Evolutionary conservation across 2,888 invertebrate species (phyloP).

Genomic region (Noctua janthina): DNA sequence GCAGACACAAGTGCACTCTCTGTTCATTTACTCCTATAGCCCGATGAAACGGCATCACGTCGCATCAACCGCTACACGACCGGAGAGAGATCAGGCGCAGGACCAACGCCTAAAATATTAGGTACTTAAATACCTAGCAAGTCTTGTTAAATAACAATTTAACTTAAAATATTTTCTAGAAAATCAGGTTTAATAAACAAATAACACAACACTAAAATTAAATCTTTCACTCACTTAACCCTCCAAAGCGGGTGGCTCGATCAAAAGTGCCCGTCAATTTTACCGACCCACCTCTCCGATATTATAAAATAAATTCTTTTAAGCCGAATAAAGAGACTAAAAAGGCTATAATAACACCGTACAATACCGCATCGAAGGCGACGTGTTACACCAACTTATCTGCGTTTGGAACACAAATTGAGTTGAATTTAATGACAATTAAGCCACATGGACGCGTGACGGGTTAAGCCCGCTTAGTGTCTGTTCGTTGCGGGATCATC

Average conservation of each 20-base stretch:
- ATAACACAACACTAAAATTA: constrained; percentile 23
- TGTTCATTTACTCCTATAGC: neutral
- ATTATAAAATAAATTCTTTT: constrained; percentile 53
- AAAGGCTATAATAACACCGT: constrained; percentile 51
- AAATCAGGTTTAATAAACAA: neutral
- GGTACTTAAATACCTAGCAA: neutral
- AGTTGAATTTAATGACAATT: constrained; percentile 82
- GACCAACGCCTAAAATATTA: neutral
- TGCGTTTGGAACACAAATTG: constrained; percentile 75
- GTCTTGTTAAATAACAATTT: no score
- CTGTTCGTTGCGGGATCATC: constrained; percentile 76
- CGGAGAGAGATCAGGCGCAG: no score
- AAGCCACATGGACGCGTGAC: constrained; percentile 74
- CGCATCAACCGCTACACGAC: neutral
- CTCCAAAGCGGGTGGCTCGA: constrained; percentile 49
- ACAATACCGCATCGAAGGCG: constrained; percentile 68
- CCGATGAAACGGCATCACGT: neutral
- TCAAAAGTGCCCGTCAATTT: constrained; percentile 47
- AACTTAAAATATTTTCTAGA: neutral
- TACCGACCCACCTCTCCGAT: constrained; percentile 41
- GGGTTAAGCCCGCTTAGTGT: constrained; percentile 79
- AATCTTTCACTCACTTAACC: constrained; percentile 56
- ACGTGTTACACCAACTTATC: constrained; percentile 74
- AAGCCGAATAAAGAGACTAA: constrained; percentile 53
- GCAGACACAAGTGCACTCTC: neutral